phyloP scores from a whole-genome alignment of 2,888 invertebrate species.

The Eledone cirrhosa region DNA sequence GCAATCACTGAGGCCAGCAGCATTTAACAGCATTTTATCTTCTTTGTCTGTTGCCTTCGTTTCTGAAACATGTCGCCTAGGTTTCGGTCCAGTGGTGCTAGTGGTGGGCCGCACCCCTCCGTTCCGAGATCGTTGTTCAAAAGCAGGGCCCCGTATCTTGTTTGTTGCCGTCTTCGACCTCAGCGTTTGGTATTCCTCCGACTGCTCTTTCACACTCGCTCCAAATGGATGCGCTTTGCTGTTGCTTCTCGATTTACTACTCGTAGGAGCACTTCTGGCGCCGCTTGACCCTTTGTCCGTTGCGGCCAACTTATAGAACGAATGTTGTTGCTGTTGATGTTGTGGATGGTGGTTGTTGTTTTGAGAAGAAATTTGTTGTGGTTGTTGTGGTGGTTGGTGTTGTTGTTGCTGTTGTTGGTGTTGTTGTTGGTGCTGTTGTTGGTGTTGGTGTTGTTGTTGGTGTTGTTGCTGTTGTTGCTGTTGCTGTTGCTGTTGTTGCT shows the following conservation, averaged over 20 bases:
- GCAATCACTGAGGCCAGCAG: neutral
- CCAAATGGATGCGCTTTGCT: neutral
- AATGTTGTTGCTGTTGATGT: no score
- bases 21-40: neutral
- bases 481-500: neutral
- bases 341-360: neutral
- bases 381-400: conserved; percentile 28
- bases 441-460: conserved; percentile 7
- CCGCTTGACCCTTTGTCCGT: no score
- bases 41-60: conserved; percentile 32
- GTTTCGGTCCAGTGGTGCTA: conserved; percentile 32
- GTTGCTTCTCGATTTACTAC: conserved; percentile 27
- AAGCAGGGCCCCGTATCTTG: no score
- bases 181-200: no score
- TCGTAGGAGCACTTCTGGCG: no score
- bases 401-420: conserved; percentile 22
- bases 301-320: no score
- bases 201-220: no score
- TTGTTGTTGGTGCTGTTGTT: conserved; percentile 22
- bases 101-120: no score
- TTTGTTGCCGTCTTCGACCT: no score
- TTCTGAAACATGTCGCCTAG: conserved; percentile 28
- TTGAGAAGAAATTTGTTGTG: no score
- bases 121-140: no score
- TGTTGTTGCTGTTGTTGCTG: conserved; percentile 10